Evolutionary conservation across 1,140 invertebrate species (phyloP), one percentile per base, ranked within the genome.

Genomic region (Heliconius nattereri): DNA sequence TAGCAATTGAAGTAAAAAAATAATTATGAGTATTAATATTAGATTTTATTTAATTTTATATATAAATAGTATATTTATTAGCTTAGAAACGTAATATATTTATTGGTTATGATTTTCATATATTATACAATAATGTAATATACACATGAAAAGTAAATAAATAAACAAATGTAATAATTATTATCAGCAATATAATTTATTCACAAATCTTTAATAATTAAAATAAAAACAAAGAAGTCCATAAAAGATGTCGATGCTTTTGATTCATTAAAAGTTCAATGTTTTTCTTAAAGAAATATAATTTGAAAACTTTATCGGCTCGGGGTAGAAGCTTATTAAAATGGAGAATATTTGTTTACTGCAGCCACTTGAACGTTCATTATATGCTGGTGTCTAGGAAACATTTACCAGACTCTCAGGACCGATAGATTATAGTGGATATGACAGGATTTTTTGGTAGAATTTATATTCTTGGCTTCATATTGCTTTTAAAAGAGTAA

Each of bases 371-470:
- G 72, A 78, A 76, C 75, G 70, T 79, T 83, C 84, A 79, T 82
- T 79, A 60, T 84, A 82, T 54, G 73, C 73, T 81, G 78, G 80
- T 52, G 32, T 66, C 77, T 9, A 37, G 80, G 75, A 83, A 83
- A 82, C 78, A 81, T 85, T 84, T 85, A 75, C 80, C 76, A 81
- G 73, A 66, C 78, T 80, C 71, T 81, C 66, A 45, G 78, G 77
- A 19, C n/a, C 60, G 81, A 73, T 78, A 73, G 52, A 70, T 81
- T 78, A 77, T 71, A 45, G 73, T 85, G 82, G 84, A 81, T 82
- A 78, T n/a, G 82, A 75, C 80, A 57, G n/a, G 1, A 23, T 23
- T 57, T 2, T 23, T 2, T 11, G 9, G 3, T 57, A 8, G 49
- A 2, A 57, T 57, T 23, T 23, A 32, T 78, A 45, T 54, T 32